Evolutionary conservation across 2,888 invertebrate species (phyloP).

Genomic region (Eretmocerus hayati): DNA sequence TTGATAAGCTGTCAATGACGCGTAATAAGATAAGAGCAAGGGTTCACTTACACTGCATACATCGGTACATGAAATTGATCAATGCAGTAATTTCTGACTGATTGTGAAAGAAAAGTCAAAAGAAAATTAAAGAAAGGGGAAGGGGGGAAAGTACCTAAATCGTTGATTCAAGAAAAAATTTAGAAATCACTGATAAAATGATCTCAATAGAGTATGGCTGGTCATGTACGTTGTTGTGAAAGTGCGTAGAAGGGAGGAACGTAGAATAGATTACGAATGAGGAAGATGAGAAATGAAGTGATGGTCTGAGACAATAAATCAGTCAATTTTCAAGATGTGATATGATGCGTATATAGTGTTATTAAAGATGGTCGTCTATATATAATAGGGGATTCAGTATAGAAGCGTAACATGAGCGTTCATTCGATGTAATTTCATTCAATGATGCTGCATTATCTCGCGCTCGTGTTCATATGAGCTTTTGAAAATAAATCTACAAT

Average conservation of each 20-base stretch:
- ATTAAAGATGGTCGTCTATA: too few relatives aligned
- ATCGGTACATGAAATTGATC: too few relatives aligned
- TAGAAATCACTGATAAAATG: constrained; percentile 11
- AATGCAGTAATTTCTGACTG: neutral
- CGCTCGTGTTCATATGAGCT: constrained; percentile 14
- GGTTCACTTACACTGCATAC: neutral
- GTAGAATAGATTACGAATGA: too few relatives aligned
- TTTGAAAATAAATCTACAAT: constrained; percentile 22
- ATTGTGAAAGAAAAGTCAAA: neutral
- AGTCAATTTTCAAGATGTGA: constrained; percentile 22
- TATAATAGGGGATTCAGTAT: constrained; percentile 11
- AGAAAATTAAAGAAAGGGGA: neutral
- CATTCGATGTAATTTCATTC: constrained; percentile 20
- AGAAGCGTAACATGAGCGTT: neutral
- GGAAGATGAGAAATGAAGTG: too few relatives aligned
- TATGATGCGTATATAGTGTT: too few relatives aligned
- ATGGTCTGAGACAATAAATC: constrained; percentile 20
- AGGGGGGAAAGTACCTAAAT: neutral
- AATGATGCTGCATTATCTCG: constrained; percentile 16
- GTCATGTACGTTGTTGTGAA: too few relatives aligned
- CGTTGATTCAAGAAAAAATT: constrained; percentile 4
- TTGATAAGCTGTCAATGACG: constrained; percentile 43
- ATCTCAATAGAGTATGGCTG: constrained; percentile 15
- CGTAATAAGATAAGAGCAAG: constrained; percentile 39
- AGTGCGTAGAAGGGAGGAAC: too few relatives aligned